Base-by-base conservation (phyloP, 2,888 invertebrate species). In the Taphrorychus bicolor region DNA sequence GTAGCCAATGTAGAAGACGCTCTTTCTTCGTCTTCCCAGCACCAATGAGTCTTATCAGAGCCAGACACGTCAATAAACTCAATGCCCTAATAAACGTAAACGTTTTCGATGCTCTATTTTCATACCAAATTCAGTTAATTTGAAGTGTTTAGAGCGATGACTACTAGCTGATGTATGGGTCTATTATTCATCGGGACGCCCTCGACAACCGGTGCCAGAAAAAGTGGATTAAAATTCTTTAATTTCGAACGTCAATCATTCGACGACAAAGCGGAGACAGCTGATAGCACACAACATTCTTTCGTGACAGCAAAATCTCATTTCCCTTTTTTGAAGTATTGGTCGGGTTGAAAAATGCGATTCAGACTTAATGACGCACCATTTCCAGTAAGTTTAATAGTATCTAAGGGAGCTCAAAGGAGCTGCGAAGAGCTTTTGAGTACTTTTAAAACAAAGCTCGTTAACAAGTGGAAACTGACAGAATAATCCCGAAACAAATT, bases 241-340 rank as follows among this genome's bases (percentile, higher is more conserved):
- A 68, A 68, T 68, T 68, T 63, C 32, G 56, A 48, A 53, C 45
- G 68, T 68, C 68, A 68, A 68, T 68, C 68, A 61, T 22, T 40
- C 56, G 49, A 2, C 23, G 22, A 59, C 53, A 56, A 17, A 16
- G 32, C 42, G 14, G 52, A 22, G 63, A 56, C 62, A 41, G 51
- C 56, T 62, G 62, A 54, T 56, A 19, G 62, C 16, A 52, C 45
- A 45, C 45, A 45, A 53, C 63, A 65, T 65, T 32, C 52, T 32
- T 66, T 57, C n/a, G 9, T 66, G 66, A 66, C 66, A 60, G 59
- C 42, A 60, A 66, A 65, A 59, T 63, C 56, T 45, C 14, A 52
- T 61, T 61, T 54, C 24, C 16, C 18, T 32, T 32, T 32, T 21
- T 51, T 22, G 32, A 32, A 32, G 32, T 45, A 45, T 45, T 45